phyloP scores from a whole-genome alignment of 2,113 vertebrate species.

The Chascanopsetta lugubris region DNA sequence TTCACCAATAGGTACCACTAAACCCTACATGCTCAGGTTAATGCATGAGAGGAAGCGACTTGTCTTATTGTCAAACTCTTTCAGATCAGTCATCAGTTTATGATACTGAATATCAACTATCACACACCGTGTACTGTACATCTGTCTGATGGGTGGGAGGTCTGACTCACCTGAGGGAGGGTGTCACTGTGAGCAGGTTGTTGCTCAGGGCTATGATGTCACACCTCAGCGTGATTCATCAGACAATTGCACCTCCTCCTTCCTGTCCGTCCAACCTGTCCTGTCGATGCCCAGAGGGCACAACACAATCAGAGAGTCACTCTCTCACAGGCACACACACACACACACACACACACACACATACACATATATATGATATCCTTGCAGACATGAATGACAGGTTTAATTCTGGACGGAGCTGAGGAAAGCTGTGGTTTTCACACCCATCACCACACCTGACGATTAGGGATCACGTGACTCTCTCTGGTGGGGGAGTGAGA shows the following conservation, averaged over 20 bases:
- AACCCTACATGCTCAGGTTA: no score
- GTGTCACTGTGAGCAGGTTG: background rate
- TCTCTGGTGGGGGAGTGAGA: slow-evolving; percentile 1
- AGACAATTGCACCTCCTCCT: slow-evolving; percentile 33
- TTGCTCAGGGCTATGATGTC: slow-evolving; percentile 29
- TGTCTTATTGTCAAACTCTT: no score
- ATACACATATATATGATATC: no score
- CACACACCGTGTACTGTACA: no score
- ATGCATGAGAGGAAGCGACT: no score
- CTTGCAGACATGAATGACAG: slow-evolving; percentile 47
- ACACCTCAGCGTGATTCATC: slow-evolving; percentile 45
- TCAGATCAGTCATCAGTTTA: no score
- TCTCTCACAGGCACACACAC: background rate
- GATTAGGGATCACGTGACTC: slow-evolving; percentile 9
- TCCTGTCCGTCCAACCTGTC: slow-evolving; percentile 27
- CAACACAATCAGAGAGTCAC: slow-evolving; percentile 11
- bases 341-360: background rate
- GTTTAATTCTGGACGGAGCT: slow-evolving; percentile 51
- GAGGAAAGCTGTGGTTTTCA: slow-evolving; percentile 48
- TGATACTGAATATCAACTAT: no score
- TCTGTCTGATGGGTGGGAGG: no score
- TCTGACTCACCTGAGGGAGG: background rate
- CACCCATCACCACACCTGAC: slow-evolving; percentile 37
- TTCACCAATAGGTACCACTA: no score
- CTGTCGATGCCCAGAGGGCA: slow-evolving; percentile 3